Evolutionary conservation across 2,888 invertebrate genomes (phyloP).

Genomic region (Caenorhabditis afra): DNA sequence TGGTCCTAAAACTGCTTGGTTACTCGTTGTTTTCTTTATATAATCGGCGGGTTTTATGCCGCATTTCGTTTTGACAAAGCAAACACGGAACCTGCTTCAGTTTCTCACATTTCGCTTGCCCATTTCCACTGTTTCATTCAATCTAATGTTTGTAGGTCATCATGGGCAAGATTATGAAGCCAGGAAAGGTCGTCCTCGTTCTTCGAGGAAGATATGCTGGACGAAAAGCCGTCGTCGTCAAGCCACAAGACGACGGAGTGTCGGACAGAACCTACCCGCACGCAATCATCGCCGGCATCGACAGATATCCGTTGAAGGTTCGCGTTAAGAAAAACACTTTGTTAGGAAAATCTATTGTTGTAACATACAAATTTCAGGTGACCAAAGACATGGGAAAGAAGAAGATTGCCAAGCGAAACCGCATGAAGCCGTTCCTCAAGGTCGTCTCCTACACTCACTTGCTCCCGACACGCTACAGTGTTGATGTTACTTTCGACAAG

Average conservation of each 20-base stretch:
- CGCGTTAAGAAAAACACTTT: background rate
- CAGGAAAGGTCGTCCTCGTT: constrained; percentile 97
- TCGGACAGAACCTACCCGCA: constrained; percentile 97
- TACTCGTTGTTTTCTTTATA: no score
- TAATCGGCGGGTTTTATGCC: no score
- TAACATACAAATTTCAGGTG: no score
- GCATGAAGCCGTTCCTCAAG: constrained; percentile 97
- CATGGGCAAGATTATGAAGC: constrained; percentile 80
- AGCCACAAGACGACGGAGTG: constrained; percentile 95
- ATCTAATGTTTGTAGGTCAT: constrained; percentile 41
- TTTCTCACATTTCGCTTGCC: no score
- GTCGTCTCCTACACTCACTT: constrained; percentile 85
- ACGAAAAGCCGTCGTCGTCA: constrained; percentile 78
- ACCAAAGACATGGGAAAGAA: constrained; percentile 87
- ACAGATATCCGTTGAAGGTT: constrained; percentile 94
- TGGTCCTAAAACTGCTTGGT: no score
- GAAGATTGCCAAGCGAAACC: constrained; percentile 94
- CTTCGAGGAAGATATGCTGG: constrained; percentile 98
- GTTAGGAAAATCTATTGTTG: no score
- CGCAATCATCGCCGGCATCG: constrained; percentile 97
- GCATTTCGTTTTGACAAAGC: no score
- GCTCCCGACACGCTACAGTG: constrained; percentile 86
- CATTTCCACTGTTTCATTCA: no score
- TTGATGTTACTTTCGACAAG: constrained; percentile 94
- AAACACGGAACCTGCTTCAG: no score